Percentiles rank a stretch among this genome's conserved stretches.
Conservation (phyloP, 2,113 vertebrate genomes). For the Prunella fulvescens region DNA sequence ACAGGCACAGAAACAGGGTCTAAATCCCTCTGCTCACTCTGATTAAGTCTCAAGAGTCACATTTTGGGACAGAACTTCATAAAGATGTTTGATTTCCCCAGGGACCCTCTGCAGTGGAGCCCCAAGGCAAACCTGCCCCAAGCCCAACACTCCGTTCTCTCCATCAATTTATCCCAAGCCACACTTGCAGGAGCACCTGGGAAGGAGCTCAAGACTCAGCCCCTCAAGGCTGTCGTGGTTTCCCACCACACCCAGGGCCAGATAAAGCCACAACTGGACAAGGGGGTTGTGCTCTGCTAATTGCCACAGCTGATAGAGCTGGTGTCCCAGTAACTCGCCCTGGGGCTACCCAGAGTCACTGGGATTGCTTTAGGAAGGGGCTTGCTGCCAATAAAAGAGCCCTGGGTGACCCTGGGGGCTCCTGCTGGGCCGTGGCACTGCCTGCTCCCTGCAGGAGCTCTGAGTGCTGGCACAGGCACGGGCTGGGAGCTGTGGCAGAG, state of each 20-base stretch:
- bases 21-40: neutral
- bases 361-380: neutral
- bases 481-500: neutral
- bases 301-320: neutral
- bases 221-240: accelerated
- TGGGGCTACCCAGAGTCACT: conserved; percentile 33
- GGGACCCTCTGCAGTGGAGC: neutral
- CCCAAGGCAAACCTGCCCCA: neutral
- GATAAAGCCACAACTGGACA: neutral
- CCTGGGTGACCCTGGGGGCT: accelerated
- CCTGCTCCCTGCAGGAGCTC: neutral
- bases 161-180: neutral
- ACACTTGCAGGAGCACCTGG: accelerated
- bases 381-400: neutral
- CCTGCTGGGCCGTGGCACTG: neutral
- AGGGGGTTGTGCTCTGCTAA: neutral
- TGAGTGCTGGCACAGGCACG: accelerated
- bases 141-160: neutral
- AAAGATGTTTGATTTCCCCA: neutral
- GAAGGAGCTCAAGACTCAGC: neutral
- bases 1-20: accelerated
- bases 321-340: conserved; percentile 26
- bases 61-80: neutral
- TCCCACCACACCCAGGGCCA: neutral
- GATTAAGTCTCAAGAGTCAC: neutral